These are phyloP conservation scores for Lobophora halterata DNA, from an alignment of 2,888 invertebrate species.

Conservation along the genomic window DNA sequence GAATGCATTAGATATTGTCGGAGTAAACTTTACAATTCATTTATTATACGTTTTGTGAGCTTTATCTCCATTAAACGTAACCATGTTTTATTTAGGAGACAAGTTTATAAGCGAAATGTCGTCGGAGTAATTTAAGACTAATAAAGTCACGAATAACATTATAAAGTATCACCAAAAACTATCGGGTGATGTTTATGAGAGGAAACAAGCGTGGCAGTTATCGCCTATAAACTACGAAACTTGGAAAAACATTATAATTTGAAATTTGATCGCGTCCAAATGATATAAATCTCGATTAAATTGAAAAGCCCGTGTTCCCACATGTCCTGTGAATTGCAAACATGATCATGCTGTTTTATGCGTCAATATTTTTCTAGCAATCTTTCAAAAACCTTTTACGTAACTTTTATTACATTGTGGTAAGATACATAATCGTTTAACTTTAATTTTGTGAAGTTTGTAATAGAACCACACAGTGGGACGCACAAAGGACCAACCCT, in stretches of 20 bases:
- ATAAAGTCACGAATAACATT: slow-evolving; percentile 28
- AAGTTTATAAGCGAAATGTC: slow-evolving; percentile 32
- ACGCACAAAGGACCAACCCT: slow-evolving; percentile 53
- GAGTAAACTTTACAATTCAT: slow-evolving; percentile 36
- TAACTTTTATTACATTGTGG: not conserved
- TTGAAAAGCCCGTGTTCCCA: slow-evolving; percentile 59
- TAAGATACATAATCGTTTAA: slow-evolving; percentile 22
- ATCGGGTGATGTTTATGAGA: slow-evolving; percentile 30
- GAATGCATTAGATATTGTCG: slow-evolving; percentile 38
- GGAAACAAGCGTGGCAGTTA: slow-evolving; percentile 30
- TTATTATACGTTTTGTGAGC: slow-evolving; percentile 34
- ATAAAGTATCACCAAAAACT: slow-evolving; percentile 29
- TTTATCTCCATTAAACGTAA: slow-evolving; percentile 33
- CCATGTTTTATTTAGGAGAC: slow-evolving; percentile 35
- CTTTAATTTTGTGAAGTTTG: slow-evolving; percentile 15
- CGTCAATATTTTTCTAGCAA: slow-evolving; percentile 35
- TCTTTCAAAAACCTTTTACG: slow-evolving; percentile 4
- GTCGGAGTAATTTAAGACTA: slow-evolving; percentile 31
- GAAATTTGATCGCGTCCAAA: slow-evolving; percentile 27
- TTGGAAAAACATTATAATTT: slow-evolving; percentile 27
- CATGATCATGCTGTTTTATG: slow-evolving; percentile 52
- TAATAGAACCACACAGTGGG: slow-evolving; percentile 42
- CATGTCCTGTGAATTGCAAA: slow-evolving; percentile 61
- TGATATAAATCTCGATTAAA: slow-evolving; percentile 48
- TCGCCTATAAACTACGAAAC: slow-evolving; percentile 23